Conservation (phyloP, 2,797 vertebrate species). For the Takifugu rubripes region DNA sequence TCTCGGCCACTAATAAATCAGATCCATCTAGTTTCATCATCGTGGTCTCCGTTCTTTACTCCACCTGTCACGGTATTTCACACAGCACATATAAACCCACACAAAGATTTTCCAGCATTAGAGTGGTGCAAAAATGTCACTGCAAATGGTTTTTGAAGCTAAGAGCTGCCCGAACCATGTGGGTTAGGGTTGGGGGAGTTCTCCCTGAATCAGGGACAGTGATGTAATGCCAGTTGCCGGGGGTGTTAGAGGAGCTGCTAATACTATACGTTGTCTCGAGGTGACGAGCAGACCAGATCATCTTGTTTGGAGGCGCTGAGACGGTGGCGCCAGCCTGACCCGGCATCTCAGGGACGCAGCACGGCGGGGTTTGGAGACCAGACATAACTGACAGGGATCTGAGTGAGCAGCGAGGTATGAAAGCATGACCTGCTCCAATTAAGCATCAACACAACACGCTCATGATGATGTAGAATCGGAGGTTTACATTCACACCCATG, state of each 20-base stretch:
- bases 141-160: not conserved
- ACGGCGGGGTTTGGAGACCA: constrained; percentile 39
- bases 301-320: constrained; percentile 55
- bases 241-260: constrained; percentile 45
- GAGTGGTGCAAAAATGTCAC: too few relatives aligned
- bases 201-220: constrained; percentile 48
- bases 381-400: constrained; percentile 19
- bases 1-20: constrained; percentile 65
- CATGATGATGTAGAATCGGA: not conserved
- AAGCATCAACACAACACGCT: too few relatives aligned
- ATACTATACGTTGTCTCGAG: constrained; percentile 41
- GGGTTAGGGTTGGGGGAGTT: constrained; percentile 9
- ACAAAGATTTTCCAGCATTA: constrained; percentile 24
- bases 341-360: constrained; percentile 49
- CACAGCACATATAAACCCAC: constrained; percentile 31
- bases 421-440: too few relatives aligned
- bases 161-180: not conserved
- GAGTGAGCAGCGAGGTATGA: not conserved
- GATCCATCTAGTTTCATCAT: constrained; percentile 69
- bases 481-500: too few relatives aligned
- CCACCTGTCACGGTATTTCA: constrained; percentile 44
- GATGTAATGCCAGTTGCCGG: constrained; percentile 61
- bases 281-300: constrained; percentile 36
- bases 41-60: constrained; percentile 35
- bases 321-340: constrained; percentile 62